These are phyloP conservation scores for Lasioglossum villosulum DNA, from an alignment of 2,888 invertebrate species.

Conservation along the genomic window DNA sequence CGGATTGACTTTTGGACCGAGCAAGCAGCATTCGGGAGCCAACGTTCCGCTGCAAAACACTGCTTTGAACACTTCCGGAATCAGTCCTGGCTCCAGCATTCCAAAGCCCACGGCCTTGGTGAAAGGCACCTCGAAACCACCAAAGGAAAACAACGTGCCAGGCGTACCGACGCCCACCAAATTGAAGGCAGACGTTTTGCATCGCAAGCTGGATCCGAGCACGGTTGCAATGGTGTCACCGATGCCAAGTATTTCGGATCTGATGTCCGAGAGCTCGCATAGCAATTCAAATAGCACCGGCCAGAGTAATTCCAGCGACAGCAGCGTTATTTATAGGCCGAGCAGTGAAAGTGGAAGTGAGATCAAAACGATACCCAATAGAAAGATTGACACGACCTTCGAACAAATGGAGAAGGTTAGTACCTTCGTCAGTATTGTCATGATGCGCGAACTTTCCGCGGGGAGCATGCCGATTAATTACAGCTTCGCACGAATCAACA, in stretches of 20 bases:
- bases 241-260: conserved; percentile 88
- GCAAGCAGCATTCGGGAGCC: conserved; percentile 48
- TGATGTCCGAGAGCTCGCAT: conserved; percentile 90
- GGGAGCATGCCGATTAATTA: neutral
- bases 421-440: conserved; percentile 41
- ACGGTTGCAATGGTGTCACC: conserved; percentile 89
- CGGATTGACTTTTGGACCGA: conserved; percentile 50
- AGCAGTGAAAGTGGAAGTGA: conserved; percentile 90
- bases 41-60: conserved; percentile 65
- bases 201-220: conserved; percentile 81
- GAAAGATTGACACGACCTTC: conserved; percentile 86
- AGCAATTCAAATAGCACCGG: conserved; percentile 87
- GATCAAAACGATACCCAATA: conserved; percentile 85
- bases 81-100: conserved; percentile 88
- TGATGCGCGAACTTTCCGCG: neutral
- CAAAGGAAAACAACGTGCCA: conserved; percentile 85
- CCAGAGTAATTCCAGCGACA: conserved; percentile 90
- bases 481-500: neutral
- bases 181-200: conserved; percentile 79
- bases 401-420: conserved; percentile 84
- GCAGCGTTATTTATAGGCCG: conserved; percentile 90
- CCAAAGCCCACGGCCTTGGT: conserved; percentile 97
- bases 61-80: conserved; percentile 51
- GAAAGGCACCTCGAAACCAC: conserved; percentile 93
- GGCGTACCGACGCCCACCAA: conserved; percentile 86